Evolutionary conservation across 2,888 invertebrate genomes (phyloP).

Genomic region (Ferdinandea cuprea): DNA sequence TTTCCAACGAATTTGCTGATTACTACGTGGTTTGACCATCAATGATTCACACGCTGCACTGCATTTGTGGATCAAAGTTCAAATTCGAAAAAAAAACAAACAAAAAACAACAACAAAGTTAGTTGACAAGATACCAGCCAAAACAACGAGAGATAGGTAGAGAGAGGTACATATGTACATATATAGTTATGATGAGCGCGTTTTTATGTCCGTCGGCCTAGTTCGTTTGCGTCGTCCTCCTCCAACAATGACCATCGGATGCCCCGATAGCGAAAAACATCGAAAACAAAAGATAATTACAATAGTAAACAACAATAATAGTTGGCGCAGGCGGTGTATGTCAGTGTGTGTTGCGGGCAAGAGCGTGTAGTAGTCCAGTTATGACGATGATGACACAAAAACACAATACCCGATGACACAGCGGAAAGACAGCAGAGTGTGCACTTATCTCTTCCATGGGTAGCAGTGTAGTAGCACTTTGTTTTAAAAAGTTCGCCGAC

Average conservation of each 20-base stretch:
- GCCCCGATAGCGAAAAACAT: slow-evolving; percentile 49
- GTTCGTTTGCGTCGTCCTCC: slow-evolving; percentile 24
- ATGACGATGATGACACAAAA: slow-evolving; percentile 48
- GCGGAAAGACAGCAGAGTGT: slow-evolving; percentile 35
- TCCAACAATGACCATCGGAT: slow-evolving; percentile 32
- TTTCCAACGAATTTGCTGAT: slow-evolving; percentile 24
- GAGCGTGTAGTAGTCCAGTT: not conserved
- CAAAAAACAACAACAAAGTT: slow-evolving; percentile 5
- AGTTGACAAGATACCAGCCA: not conserved
- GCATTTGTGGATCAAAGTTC: slow-evolving; percentile 50
- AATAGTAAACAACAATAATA: slow-evolving; percentile 54
- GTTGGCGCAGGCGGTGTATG: not conserved
- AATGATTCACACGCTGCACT: slow-evolving; percentile 24
- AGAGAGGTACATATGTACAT: too few species aligned
- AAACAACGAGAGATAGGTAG: too few species aligned
- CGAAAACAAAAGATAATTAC: slow-evolving; percentile 66
- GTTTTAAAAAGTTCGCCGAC: slow-evolving; percentile 31
- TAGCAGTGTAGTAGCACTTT: too few species aligned
- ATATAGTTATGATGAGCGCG: slow-evolving; percentile 30
- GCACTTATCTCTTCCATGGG: slow-evolving; percentile 13
- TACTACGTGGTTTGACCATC: slow-evolving; percentile 6
- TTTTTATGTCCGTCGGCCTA: slow-evolving; percentile 26
- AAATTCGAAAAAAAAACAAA: slow-evolving; percentile 14
- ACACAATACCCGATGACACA: slow-evolving; percentile 49
- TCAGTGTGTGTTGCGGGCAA: too few species aligned